Percentiles rank a stretch among this genome's conserved stretches.
Evolutionary conservation across 2,797 vertebrate genomes (phyloP).

Genomic region (Chloroceryle inda): DNA sequence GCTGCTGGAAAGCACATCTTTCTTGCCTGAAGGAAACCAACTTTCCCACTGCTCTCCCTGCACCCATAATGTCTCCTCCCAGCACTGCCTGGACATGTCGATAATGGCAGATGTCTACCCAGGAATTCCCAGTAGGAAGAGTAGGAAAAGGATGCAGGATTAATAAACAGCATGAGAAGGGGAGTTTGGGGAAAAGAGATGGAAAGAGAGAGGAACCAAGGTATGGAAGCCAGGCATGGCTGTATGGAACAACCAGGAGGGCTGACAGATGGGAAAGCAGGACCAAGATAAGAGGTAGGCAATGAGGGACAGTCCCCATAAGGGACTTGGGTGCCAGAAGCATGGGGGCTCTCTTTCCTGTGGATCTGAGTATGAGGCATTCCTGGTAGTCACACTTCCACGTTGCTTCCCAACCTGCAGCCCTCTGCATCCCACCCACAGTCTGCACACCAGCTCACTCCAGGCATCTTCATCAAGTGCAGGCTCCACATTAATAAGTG

Average conservation of each 20-base stretch:
- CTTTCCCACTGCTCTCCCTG: background rate
- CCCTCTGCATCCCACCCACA: background rate
- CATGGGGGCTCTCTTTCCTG: fast-evolving
- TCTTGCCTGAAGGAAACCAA: background rate
- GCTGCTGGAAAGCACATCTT: background rate
- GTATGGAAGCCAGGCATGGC: background rate
- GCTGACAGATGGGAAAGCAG: background rate
- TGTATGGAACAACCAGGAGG: background rate
- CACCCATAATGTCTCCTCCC: background rate
- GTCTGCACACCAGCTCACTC: background rate
- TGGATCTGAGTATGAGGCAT: background rate
- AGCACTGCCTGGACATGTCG: background rate
- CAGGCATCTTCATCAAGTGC: background rate
- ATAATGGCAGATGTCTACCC: background rate
- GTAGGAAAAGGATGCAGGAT: background rate
- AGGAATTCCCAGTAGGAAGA: fast-evolving
- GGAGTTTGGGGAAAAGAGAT: background rate
- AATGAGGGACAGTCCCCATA: background rate
- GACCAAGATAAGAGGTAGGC: background rate
- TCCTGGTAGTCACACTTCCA: background rate
- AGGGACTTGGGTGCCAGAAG: background rate
- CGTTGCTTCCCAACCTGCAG: background rate
- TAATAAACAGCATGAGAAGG: background rate
- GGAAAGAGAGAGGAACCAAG: background rate
- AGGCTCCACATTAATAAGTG: background rate